Conservation (phyloP, 2,888 invertebrate species). For the Drosophila emarginata region DNA sequence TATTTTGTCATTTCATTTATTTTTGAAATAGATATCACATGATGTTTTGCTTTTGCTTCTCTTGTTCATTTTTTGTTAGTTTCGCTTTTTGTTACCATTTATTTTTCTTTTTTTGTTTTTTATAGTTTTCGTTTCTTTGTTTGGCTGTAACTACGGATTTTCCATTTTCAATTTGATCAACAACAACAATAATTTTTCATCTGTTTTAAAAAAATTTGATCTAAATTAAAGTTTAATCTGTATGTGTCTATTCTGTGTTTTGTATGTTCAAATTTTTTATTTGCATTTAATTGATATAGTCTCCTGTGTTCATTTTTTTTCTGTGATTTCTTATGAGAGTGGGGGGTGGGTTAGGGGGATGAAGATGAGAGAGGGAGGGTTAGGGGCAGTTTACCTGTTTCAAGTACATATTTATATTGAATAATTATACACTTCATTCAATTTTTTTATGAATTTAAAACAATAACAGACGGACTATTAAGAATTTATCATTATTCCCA, state of each 20-base stretch:
- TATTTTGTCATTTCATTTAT: slow-evolving; percentile 58
- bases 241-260: too few relatives aligned
- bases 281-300: slow-evolving; percentile 16
- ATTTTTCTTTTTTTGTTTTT: slow-evolving; percentile 24
- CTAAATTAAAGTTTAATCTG: slow-evolving; percentile 28
- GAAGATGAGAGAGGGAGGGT: not conserved
- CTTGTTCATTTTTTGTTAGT: slow-evolving; percentile 51
- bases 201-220: slow-evolving; percentile 28
- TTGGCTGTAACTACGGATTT: slow-evolving; percentile 4
- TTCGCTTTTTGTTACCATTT: slow-evolving; percentile 36
- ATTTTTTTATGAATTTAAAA: not conserved
- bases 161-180: slow-evolving; percentile 40
- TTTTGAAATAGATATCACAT: slow-evolving; percentile 72
- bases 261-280: not conserved
- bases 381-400: not conserved
- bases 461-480: too few relatives aligned
- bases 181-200: slow-evolving; percentile 40
- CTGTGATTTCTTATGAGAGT: not conserved
- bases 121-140: slow-evolving; percentile 15
- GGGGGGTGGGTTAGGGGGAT: not conserved
- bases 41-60: slow-evolving; percentile 61
- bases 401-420: not conserved
- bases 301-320: not conserved
- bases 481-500: too few relatives aligned
- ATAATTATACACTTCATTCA: not conserved